Base-by-base conservation (phyloP, 1,140 invertebrate species). In the Danaus plexippus region DNA sequence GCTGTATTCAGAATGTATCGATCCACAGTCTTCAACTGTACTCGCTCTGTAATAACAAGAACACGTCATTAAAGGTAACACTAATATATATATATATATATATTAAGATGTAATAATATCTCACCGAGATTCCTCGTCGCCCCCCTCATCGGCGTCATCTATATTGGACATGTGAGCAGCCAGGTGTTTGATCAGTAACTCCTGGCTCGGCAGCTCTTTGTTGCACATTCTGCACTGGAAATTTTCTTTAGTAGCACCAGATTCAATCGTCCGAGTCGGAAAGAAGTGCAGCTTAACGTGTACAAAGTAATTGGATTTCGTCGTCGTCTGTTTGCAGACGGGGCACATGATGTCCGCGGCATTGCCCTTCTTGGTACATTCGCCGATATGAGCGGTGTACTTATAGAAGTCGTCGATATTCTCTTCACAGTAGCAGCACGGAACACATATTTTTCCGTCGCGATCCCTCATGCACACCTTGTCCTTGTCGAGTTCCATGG, bases 101-200 rank as follows among this genome's bases (percentile, higher is more conserved):
- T 50, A 32, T 50, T n/a, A 22, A 32, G 1, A 45, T 9, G 0
- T 18, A 32, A 43, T 50, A 43, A 43, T 47, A n/a, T 10, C 11
- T 9, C 71, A 85, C 81, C 74, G 70, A 11, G 76, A 80, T 18
- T 75, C 75, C 43, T 76, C 71, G 47, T 72, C 75, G 11, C 47
- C 61, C 6, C 41, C 52, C 15, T 59, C 68, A 15, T 67, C 70
- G 8, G 59, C 64, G 7, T 77, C 74, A 11, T 85, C 77, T 8
- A 75, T 72, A 46, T 83, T 83, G 9, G 80, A 72, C 72, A 88
- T 78, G 59, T 88, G 87, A 9, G 72, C 73, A 6, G 87, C 78
- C 0, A 88, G 56, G 51, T 88, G 87, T 44, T 61, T 73, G 9
- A 87, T 84, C 6, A 88, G 67, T 47, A 64, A 42, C 10, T 80